Evolutionary conservation across 2,797 vertebrate genomes (phyloP).

Genomic region (Acanthiza pusilla): DNA sequence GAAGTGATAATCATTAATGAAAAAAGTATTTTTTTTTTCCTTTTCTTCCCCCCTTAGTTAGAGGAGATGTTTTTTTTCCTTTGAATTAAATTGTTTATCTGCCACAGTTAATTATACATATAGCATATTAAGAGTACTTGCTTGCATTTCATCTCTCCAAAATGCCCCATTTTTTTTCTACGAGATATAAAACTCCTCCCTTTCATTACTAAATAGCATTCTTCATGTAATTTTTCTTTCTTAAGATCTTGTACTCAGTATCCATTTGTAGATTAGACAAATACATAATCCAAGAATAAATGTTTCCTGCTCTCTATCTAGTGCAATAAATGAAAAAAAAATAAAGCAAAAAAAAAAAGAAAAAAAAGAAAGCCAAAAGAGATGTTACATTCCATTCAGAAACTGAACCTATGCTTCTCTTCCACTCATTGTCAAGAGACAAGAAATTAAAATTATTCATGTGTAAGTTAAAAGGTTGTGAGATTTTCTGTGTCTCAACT

Average conservation of each 20-base stretch:
- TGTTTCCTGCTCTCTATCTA: background rate
- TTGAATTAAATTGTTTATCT: background rate
- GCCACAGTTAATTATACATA: background rate
- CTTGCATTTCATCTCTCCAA: background rate
- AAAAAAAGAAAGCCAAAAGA: fast-evolving
- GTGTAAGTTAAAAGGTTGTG: background rate
- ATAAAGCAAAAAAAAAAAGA: too few species aligned
- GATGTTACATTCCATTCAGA: background rate
- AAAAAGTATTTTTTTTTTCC: fast-evolving
- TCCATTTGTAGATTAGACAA: background rate
- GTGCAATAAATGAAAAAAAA: background rate
- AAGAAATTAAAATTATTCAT: background rate
- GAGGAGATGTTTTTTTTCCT: background rate
- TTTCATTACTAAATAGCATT: background rate
- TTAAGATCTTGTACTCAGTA: background rate
- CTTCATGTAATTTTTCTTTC: background rate
- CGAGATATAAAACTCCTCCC: background rate
- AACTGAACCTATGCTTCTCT: background rate
- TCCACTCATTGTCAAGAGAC: background rate
- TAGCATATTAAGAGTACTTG: background rate
- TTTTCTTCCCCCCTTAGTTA: fast-evolving
- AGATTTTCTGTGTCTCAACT: background rate
- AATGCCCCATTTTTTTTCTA: background rate
- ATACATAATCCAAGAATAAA: background rate
- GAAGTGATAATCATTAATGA: background rate